phyloP scores from a whole-genome alignment of 2,888 invertebrate genomes.

The Oegoconia quadripuncta region DNA sequence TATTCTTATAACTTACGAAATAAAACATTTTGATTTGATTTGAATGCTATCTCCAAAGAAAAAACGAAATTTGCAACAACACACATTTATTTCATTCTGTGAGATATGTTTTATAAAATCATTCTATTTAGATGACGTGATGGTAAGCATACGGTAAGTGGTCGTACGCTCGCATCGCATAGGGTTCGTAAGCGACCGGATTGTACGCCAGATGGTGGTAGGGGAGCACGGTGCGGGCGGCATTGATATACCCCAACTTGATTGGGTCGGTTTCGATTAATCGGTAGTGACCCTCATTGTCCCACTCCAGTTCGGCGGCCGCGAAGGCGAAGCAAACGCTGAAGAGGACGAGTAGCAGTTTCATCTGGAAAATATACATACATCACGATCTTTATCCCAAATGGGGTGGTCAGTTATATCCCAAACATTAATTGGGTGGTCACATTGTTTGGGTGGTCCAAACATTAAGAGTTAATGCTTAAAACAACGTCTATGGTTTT shows the following conservation, averaged over 20 bases:
- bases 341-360: slow-evolving; percentile 14
- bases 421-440: too few relatives aligned
- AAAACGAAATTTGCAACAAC: too few relatives aligned
- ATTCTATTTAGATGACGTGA: too few relatives aligned
- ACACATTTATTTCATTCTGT: too few relatives aligned
- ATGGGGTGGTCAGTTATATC: too few relatives aligned
- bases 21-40: too few relatives aligned
- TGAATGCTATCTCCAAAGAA: too few relatives aligned
- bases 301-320: slow-evolving; percentile 20
- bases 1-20: too few relatives aligned
- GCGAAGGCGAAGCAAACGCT: slow-evolving; percentile 17
- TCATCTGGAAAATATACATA: slow-evolving; percentile 21
- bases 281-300: slow-evolving; percentile 20
- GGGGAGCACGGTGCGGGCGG: slow-evolving; percentile 8
- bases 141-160: slow-evolving; percentile 15
- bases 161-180: neutral
- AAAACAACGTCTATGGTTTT: too few relatives aligned
- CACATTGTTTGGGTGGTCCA: too few relatives aligned
- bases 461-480: too few relatives aligned
- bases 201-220: neutral
- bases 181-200: neutral
- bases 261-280: slow-evolving; percentile 17
- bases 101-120: too few relatives aligned
- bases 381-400: neutral
- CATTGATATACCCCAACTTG: slow-evolving; percentile 8